Percentiles rank a stretch among this genome's conserved stretches.
phyloP scores from a whole-genome alignment of 2,888 invertebrate species.

The Elmis aenea region DNA sequence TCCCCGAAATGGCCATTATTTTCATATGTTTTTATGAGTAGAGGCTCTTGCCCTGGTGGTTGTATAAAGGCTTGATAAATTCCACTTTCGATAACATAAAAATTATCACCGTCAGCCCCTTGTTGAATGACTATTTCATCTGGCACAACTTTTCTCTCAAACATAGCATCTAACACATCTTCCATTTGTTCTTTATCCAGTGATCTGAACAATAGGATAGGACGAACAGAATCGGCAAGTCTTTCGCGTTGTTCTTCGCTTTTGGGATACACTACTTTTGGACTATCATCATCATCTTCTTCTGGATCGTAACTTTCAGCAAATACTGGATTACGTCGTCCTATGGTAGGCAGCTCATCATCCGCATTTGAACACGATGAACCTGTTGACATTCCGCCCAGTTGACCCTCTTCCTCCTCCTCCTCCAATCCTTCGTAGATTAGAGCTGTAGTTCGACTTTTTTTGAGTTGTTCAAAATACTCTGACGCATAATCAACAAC shows the following conservation, averaged over 20 bases:
- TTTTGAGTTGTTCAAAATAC: neutral
- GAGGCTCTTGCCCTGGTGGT: conserved; percentile 45
- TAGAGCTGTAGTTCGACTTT: neutral
- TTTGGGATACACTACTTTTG: conserved; percentile 86
- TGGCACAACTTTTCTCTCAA: conserved; percentile 80
- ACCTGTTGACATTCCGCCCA: neutral
- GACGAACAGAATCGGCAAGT: conserved; percentile 80
- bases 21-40: conserved; percentile 82
- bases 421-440: too few species aligned
- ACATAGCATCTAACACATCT: conserved; percentile 97
- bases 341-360: conserved; percentile 60
- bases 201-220: conserved; percentile 91
- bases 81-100: conserved; percentile 96
- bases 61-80: conserved; percentile 73
- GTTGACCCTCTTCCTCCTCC: neutral
- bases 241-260: conserved; percentile 90
- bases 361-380: neutral
- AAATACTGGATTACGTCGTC: conserved; percentile 88
- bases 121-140: conserved; percentile 91
- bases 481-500: neutral
- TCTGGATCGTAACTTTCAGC: conserved; percentile 97
- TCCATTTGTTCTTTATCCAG: conserved; percentile 87
- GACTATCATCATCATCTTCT: conserved; percentile 82
- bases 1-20: conserved; percentile 93
- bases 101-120: conserved; percentile 97